phyloP scores from a whole-genome alignment of 2,888 invertebrate genomes.

The Zaprionus lineosus region DNA sequence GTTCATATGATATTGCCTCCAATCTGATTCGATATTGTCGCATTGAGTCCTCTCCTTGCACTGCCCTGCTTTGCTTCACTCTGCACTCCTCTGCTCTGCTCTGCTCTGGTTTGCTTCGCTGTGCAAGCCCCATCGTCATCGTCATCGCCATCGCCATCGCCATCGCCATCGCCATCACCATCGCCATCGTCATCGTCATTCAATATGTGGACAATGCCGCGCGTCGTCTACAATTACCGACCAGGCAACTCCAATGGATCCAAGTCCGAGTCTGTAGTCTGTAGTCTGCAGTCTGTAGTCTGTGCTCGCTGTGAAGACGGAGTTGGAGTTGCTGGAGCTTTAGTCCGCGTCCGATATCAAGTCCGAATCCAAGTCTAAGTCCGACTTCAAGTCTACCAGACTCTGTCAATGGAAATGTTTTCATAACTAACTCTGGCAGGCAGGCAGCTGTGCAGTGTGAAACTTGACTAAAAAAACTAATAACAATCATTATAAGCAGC shows the following conservation, averaged over 20 bases:
- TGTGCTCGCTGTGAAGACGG: no score
- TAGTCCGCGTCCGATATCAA: not conserved
- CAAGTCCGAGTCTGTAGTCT: no score
- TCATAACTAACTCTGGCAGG: constrained; percentile 43
- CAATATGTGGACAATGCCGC: constrained; percentile 67
- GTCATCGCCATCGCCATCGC: constrained; percentile 44
- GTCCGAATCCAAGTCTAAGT: constrained; percentile 6
- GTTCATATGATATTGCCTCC: constrained; percentile 66
- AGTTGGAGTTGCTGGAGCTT: no score
- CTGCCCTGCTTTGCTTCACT: no score
- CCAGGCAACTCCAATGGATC: no score
- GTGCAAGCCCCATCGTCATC: constrained; percentile 15
- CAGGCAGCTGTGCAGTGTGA: constrained; percentile 26
- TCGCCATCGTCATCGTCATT: constrained; percentile 51
- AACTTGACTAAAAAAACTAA: constrained; percentile 39
- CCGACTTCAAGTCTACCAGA: constrained; percentile 4
- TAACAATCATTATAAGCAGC: constrained; percentile 49
- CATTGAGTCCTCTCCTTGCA: constrained; percentile 43
- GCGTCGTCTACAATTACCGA: constrained; percentile 67
- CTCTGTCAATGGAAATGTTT: constrained; percentile 40
- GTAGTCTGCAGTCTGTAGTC: no score
- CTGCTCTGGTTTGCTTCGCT: no score
- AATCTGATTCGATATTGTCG: constrained; percentile 66
- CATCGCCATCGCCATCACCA: constrained; percentile 17
- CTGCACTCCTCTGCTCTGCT: no score